Conservation (phyloP, 2,797 vertebrate species). For the Carduelis carduelis region DNA sequence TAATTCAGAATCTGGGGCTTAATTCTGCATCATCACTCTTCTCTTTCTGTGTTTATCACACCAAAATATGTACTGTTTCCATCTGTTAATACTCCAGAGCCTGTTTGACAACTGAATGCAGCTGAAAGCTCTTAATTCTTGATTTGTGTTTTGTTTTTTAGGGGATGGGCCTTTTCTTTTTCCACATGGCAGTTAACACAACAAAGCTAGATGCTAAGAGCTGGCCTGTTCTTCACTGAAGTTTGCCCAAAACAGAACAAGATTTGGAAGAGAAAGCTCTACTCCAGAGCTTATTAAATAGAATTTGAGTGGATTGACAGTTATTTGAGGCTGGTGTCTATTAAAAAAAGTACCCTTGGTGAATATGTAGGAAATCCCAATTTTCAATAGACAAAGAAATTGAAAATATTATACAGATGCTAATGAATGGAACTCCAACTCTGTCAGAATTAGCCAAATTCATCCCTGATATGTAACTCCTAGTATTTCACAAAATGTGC, state of each 20-base stretch:
- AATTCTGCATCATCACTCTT: not conserved
- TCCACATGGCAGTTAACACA: not conserved
- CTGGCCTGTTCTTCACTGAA: not conserved
- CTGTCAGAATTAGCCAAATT: not conserved
- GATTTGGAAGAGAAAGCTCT: not conserved
- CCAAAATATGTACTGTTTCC: not conserved
- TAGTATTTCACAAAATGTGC: not conserved
- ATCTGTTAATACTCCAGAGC: slow-evolving; percentile 36
- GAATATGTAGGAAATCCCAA: not conserved
- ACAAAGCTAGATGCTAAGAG: not conserved
- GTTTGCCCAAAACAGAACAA: not conserved
- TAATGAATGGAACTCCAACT: not conserved
- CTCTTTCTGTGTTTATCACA: not conserved
- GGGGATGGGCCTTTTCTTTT: not conserved
- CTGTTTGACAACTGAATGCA: slow-evolving; percentile 43
- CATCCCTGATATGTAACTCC: not conserved
- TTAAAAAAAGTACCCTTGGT: not conserved
- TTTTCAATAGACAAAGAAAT: not conserved
- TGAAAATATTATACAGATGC: not conserved
- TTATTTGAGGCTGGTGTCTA: not conserved
- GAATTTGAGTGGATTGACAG: not conserved
- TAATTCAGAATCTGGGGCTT: not conserved
- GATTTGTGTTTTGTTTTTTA: not conserved
- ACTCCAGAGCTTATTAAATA: not conserved
- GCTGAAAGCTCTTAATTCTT: slow-evolving; percentile 53